Evolutionary conservation across 92 coral and sea anemone species (phyloP), one percentile per base, ranked within the genome.

Genomic region (Phenganax stokvisi): DNA sequence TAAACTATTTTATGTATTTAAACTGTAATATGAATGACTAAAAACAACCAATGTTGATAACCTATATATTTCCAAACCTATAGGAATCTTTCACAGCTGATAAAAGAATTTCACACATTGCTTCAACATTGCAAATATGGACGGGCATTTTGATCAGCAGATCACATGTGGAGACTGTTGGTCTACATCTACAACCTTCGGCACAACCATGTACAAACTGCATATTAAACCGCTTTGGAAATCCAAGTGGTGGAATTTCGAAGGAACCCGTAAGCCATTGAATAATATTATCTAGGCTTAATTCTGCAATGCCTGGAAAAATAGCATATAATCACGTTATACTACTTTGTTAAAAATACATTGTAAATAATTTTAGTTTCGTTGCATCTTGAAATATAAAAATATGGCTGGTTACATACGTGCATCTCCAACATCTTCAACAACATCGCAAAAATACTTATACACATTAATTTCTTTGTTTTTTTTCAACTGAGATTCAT

Each of bases 151-250:
- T 66, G 10, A 66, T 17, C 16, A 51, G 20, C 27, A 72, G 10
- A 27, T 72, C 58, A 17, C 77, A 72, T 17, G 77, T 72, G 10
- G 77, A 72, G 28, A 55, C 57, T 51, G 77, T 72, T 72, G 77
- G 77, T 51, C 77, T 13, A 51, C 57, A 72, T 72, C 44, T 72
- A 27, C 77, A 72, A 9, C 7, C 44, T 15, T 17, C 77, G 13
- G 3, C 52, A 25, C 77, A 72, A 17, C 77, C 77, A 72, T 72
- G 77, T 59, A 59, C 65, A 25, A 59, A 59, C 4, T 25, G 16
- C 65, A 59, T 13, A 37, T 51, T 28, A 51, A 72, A 72, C 37
- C 11, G 17, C 77, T 72, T 72, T 16, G 77, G 77, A 10, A 72
- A 72, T 9, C 77, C 58, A 12, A 72, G 77, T 55, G 60, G 57